Evolutionary conservation across 2,797 vertebrate species (phyloP).

Genomic region (Echeneis naucrates): DNA sequence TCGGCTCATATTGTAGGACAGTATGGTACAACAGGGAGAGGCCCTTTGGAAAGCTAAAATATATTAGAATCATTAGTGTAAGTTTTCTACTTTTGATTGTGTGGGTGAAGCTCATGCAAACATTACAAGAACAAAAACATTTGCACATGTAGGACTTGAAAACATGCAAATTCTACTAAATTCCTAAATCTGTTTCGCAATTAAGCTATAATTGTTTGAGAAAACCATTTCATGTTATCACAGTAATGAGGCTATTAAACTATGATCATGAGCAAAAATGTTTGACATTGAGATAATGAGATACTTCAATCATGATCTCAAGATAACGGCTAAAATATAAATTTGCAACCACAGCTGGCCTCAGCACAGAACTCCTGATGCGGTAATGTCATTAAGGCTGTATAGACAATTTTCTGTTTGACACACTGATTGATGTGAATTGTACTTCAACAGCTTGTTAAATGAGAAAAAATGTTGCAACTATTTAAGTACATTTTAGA

Average conservation of each 20-base stretch:
- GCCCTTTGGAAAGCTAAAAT: background rate
- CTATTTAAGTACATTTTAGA: conserved; percentile 12
- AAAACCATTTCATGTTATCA: conserved; percentile 16
- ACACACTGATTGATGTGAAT: conserved; percentile 25
- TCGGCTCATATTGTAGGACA: background rate
- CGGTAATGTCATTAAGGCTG: conserved; percentile 3
- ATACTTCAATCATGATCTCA: conserved; percentile 27
- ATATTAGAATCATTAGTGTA: background rate
- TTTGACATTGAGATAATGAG: conserved; percentile 22
- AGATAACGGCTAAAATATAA: conserved; percentile 23
- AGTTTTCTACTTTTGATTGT: background rate
- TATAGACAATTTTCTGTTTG: conserved; percentile 8
- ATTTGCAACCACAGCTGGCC: conserved; percentile 17
- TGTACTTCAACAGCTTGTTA: conserved; percentile 2
- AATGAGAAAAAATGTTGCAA: background rate
- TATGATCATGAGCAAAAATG: conserved; percentile 23
- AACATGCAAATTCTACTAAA: conserved; percentile 10
- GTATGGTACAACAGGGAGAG: background rate
- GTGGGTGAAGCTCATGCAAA: background rate
- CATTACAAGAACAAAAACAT: background rate
- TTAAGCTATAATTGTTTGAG: conserved; percentile 25
- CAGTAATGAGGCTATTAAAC: conserved; percentile 37
- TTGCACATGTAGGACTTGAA: conserved; percentile 2
- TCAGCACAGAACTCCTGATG: conserved; percentile 1
- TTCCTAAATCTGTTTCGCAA: conserved; percentile 20